A percentile compares a stretch with the other conserved stretches of the same genome.
These are phyloP conservation scores for Percopsis omiscomaycus DNA, from an alignment of 2,797 vertebrate genomes.

Conservation along the genomic window DNA sequence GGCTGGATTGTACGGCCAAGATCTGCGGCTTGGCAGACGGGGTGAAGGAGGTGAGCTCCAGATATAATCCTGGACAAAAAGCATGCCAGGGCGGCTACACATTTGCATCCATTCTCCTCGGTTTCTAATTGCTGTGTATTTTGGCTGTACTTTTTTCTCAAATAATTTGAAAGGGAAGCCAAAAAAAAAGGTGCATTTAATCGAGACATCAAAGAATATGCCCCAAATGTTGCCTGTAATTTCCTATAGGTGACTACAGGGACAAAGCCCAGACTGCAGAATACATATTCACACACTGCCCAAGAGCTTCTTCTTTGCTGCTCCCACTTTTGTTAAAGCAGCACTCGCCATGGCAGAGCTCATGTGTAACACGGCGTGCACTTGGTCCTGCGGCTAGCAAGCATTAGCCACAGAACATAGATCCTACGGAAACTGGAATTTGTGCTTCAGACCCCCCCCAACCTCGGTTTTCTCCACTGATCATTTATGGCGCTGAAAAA, in stretches of 20 bases:
- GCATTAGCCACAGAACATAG: slow-evolving; percentile 51
- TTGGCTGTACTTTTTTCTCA: slow-evolving; percentile 3
- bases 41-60: slow-evolving; percentile 26
- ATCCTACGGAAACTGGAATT: slow-evolving; percentile 54
- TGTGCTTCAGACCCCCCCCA: slow-evolving; percentile 42
- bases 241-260: not conserved
- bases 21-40: slow-evolving; percentile 37
- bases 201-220: no score
- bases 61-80: slow-evolving; percentile 35
- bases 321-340: slow-evolving; percentile 47
- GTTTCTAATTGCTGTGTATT: slow-evolving; percentile 10
- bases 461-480: slow-evolving; percentile 32
- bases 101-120: slow-evolving; percentile 8
- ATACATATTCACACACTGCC: slow-evolving; percentile 39
- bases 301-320: slow-evolving; percentile 26
- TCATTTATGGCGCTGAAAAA: slow-evolving; percentile 50
- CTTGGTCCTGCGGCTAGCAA: slow-evolving; percentile 32
- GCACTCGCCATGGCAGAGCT: slow-evolving; percentile 36
- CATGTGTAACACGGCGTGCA: slow-evolving; percentile 40
- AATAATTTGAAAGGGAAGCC: slow-evolving; percentile 7
- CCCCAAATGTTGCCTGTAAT: no score
- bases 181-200: not conserved
- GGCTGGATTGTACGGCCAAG: slow-evolving; percentile 36
- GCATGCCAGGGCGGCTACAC: slow-evolving; percentile 9
- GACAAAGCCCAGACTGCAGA: slow-evolving; percentile 17